Conservation (phyloP, 2,797 vertebrate species). For the Phalloptychus januarius region DNA sequence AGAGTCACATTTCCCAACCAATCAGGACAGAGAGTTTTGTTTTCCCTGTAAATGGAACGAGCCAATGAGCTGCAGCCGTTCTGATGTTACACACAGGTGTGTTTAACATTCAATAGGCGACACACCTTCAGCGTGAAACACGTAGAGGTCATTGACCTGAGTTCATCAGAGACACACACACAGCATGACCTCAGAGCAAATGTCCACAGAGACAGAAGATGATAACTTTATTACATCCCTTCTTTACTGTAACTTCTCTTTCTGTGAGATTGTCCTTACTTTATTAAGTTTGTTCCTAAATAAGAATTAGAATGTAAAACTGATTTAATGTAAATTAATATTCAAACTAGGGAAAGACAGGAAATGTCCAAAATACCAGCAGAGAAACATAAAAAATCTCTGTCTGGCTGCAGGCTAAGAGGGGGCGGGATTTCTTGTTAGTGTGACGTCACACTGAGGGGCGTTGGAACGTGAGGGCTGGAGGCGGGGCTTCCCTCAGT, state of each 20-base stretch:
- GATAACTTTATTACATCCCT: neutral
- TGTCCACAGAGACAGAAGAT: neutral
- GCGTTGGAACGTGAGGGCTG: conserved; percentile 31
- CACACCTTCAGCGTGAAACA: neutral
- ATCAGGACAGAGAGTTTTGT: neutral
- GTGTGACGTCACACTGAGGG: neutral
- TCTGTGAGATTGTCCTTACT: neutral
- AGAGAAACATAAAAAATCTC: neutral
- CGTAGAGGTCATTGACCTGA: neutral
- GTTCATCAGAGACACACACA: neutral
- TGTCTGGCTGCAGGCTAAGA: neutral
- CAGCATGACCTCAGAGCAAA: neutral
- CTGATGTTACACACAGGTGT: neutral
- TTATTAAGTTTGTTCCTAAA: neutral
- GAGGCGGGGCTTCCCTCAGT: conserved; percentile 14
- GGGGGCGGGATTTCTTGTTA: neutral
- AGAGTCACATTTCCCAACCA: too few species aligned
- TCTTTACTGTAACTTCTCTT: neutral
- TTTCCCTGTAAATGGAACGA: neutral
- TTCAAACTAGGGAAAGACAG: neutral
- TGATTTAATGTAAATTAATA: neutral
- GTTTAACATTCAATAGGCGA: neutral
- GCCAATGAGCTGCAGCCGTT: neutral
- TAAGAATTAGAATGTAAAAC: neutral
- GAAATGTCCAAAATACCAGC: neutral